A percentile compares a stretch with the other conserved stretches of the same genome.
Conservation (phyloP, 2,113 vertebrate genomes). For the Orthochromis malagaraziensis region DNA sequence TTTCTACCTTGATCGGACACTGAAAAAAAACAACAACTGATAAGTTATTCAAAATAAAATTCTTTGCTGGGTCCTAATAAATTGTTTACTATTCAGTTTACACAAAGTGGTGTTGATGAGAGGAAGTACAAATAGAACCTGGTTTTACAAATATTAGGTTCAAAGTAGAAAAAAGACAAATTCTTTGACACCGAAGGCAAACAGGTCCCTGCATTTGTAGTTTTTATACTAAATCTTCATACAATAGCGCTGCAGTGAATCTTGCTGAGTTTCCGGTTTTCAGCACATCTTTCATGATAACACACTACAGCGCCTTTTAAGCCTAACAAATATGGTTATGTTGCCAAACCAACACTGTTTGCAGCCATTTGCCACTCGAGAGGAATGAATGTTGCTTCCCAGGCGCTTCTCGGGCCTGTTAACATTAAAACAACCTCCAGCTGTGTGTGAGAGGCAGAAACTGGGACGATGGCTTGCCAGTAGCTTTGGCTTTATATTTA, state of each 20-base stretch:
- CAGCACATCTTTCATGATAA: not conserved
- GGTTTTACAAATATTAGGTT: rapidly evolving
- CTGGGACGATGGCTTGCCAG: not conserved
- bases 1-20: rapidly evolving
- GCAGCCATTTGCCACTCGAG: not conserved
- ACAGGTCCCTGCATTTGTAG: rapidly evolving
- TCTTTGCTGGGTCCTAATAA: not conserved
- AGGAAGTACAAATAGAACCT: not conserved
- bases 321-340: not conserved
- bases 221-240: not conserved
- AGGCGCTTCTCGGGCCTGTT: not conserved
- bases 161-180: not conserved
- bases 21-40: not conserved
- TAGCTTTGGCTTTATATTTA: not conserved
- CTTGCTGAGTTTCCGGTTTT: rapidly evolving
- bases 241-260: rapidly evolving
- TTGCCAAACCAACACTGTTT: not conserved
- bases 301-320: not conserved
- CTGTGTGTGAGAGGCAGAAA: not conserved
- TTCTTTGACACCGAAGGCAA: not conserved
- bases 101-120: rapidly evolving
- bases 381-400: not conserved
- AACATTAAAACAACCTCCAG: not conserved
- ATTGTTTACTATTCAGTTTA: not conserved
- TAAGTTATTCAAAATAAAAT: not conserved